These are phyloP conservation scores for Drosophila pallidifrons DNA, from an alignment of 1,140 invertebrate species.

Conservation along the genomic window DNA sequence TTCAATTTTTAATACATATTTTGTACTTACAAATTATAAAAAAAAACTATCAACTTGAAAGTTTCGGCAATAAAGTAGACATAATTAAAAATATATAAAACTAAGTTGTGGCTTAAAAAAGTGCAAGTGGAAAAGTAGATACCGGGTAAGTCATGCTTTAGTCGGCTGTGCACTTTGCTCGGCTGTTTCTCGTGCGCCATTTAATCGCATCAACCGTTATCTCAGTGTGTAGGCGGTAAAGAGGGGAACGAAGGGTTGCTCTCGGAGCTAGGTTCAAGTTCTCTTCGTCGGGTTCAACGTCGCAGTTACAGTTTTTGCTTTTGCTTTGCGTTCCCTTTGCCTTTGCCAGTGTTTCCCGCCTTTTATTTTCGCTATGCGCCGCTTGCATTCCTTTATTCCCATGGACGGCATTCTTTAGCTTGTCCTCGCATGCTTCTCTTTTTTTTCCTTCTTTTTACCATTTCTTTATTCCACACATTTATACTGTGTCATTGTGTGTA, in stretches of 20 bases:
- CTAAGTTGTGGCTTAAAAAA: neutral
- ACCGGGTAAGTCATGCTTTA: conserved; percentile 72
- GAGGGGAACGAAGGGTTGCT: neutral
- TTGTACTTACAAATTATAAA: neutral
- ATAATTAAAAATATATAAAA: neutral
- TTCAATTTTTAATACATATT: neutral
- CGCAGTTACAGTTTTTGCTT: conserved; percentile 52
- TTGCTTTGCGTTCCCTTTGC: neutral
- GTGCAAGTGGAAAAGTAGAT: conserved; percentile 28
- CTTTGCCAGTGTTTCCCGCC: neutral
- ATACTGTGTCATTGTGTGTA: conserved; percentile 34
- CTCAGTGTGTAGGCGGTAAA: conserved; percentile 49
- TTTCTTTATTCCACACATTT: conserved; percentile 40
- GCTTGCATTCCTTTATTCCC: conserved; percentile 23
- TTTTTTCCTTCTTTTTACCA: conserved; percentile 22
- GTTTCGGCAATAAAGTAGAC: conserved; percentile 8
- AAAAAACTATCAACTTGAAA: conserved; percentile 22
- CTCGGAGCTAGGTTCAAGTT: conserved; percentile 1
- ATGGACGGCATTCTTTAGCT: conserved; percentile 3
- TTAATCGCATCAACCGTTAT: conserved; percentile 68
- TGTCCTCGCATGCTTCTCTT: conserved; percentile 9
- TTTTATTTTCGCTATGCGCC: conserved; percentile 41
- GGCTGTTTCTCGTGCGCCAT: conserved; percentile 57
- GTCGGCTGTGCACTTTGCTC: conserved; percentile 48
- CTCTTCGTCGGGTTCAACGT: conserved; percentile 30